phyloP scores from a whole-genome alignment of 2,888 invertebrate genomes.

The Schrankia costaestrigalis region DNA sequence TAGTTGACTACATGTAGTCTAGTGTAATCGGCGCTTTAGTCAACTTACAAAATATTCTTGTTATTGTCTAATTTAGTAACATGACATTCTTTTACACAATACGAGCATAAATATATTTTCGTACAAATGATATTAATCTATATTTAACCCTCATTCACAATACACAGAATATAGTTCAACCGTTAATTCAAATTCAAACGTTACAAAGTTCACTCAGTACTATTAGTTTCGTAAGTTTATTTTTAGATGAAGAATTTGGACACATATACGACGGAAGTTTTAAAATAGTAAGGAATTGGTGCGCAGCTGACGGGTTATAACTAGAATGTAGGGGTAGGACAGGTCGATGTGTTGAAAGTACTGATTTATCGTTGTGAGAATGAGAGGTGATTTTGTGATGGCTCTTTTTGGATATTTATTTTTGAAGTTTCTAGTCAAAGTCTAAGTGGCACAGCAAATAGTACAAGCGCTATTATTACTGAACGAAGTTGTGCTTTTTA shows the following conservation, averaged over 20 bases:
- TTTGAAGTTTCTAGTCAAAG: no score
- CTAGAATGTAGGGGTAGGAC: slow-evolving; percentile 19
- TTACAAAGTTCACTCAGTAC: slow-evolving; percentile 11
- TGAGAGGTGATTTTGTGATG: no score
- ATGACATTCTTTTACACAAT: no score
- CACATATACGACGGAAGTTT: slow-evolving; percentile 28
- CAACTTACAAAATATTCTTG: no score
- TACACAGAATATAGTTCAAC: slow-evolving; percentile 2
- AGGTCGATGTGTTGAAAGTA: slow-evolving; percentile 1
- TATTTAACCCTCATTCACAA: slow-evolving; percentile 10
- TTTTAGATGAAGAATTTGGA: slow-evolving; percentile 26
- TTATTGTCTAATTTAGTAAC: no score
- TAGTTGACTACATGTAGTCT: no score
- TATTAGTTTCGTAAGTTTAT: slow-evolving; percentile 27
- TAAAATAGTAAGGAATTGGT: slow-evolving; percentile 23
- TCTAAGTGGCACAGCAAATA: no score
- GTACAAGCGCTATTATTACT: no score
- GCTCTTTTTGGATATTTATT: no score
- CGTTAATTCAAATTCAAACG: slow-evolving; percentile 2
- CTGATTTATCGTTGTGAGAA: not conserved
- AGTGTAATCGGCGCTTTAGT: no score
- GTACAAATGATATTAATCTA: not conserved
- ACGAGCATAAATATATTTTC: not conserved
- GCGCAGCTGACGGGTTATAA: slow-evolving; percentile 24
- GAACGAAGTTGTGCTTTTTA: no score